These are phyloP conservation scores for Chalcis sispes DNA, from an alignment of 2,888 invertebrate species.

Conservation along the genomic window DNA sequence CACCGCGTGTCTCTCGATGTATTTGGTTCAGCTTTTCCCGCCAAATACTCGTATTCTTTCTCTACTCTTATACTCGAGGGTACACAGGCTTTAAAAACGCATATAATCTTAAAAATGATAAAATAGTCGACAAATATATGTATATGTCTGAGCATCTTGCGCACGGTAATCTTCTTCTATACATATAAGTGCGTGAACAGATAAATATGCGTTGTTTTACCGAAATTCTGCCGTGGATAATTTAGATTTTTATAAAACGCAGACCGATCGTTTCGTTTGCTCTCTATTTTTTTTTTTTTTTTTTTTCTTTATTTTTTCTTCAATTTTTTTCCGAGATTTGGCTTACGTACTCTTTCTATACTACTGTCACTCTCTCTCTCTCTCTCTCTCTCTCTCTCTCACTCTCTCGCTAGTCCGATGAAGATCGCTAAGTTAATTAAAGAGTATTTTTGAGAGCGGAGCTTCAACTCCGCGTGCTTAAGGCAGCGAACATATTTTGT, in stretches of 20 bases:
- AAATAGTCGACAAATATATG: too few relatives aligned
- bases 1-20: conserved; percentile 67
- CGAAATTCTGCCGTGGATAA: conserved; percentile 38
- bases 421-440: conserved; percentile 52
- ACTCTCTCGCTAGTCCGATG: conserved; percentile 24
- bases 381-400: too few relatives aligned
- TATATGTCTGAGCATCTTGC: too few relatives aligned
- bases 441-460: conserved; percentile 27
- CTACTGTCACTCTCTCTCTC: too few relatives aligned
- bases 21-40: conserved; percentile 74
- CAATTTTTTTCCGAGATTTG: conserved; percentile 16
- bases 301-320: conserved; percentile 2
- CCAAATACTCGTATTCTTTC: conserved; percentile 66
- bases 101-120: too few relatives aligned
- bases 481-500: neutral
- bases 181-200: too few relatives aligned
- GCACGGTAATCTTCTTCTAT: too few relatives aligned
- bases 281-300: neutral
- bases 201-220: conserved; percentile 45
- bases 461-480: neutral
- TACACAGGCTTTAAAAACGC: too few relatives aligned
- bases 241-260: conserved; percentile 40
- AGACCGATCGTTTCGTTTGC: neutral
- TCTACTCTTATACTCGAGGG: conserved; percentile 59
- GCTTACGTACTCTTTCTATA: too few relatives aligned